Evolutionary conservation across 2,888 invertebrate species (phyloP), one percentile per base, ranked within the genome.

Genomic region (Coenonympha arcania): DNA sequence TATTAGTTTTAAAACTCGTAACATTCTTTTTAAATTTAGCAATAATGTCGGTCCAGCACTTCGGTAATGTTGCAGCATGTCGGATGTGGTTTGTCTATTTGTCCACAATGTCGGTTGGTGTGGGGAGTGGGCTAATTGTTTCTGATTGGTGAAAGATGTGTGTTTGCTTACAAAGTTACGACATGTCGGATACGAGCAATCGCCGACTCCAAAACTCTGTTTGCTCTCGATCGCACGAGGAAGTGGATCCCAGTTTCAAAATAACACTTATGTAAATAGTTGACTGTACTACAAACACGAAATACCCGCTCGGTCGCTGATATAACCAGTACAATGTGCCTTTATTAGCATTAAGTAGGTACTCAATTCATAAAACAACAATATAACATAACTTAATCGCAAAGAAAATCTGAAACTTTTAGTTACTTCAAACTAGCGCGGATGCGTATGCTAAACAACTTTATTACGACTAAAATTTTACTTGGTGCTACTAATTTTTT

Each of bases 161-260:
- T 15, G 22, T 24, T 9, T 3, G 39, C 6, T 39, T 24, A n/a
- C n/a, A n/a, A n/a, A n/a, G n/a, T n/a, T n/a, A 1, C 39, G 8
- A 4, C 41, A 45, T 31, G 4, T 24, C 45, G 44, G 45, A 37
- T 26, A 41, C 45, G 41, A 49, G 18, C 13, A 9, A 26, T 16
- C 8, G 41, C 16, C 34, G 28, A 40, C 18, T 13, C 30, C 40
- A 48, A 31, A 44, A 22, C 18, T 44, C 13, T 49, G 34, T 44
- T 48, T 45, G 48, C 33, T 8, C 18, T 15, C 19, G 11, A 18
- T 34, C 30, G 44, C 19, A 8, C 13, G 15, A 33, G 48, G 52
- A 48, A 44, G 50, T 18, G 24, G 28, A 49, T 42, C 41, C 45
- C 45, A 45, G 22, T 53, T 49, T 36, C 50, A 49, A 45, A 53